phyloP scores from a whole-genome alignment of 92 coral and sea anemone genomes.

The Ricordea florida region DNA sequence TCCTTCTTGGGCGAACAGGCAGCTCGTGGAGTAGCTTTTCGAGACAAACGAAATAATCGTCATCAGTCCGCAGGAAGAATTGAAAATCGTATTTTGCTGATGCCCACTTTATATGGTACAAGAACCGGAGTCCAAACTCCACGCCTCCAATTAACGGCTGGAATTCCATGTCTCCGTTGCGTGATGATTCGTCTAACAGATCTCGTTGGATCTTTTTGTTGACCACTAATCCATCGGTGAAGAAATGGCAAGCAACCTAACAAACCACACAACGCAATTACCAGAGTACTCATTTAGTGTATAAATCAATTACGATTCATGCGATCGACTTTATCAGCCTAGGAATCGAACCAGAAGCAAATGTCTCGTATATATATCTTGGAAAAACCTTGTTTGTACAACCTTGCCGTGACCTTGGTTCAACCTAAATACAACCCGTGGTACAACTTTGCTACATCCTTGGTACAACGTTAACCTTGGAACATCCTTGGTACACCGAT shows the following conservation, averaged over 20 bases:
- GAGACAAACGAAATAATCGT: conserved; percentile 66
- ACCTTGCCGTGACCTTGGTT: too few species aligned
- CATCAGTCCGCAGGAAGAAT: conserved; percentile 58
- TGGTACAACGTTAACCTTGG: too few species aligned
- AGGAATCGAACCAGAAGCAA: too few species aligned
- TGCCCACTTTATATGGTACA: conserved; percentile 57
- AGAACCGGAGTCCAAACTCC: conserved; percentile 64
- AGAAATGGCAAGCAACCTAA: conserved; percentile 58
- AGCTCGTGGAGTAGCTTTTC: conserved; percentile 49
- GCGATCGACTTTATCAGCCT: too few species aligned
- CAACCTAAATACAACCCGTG: too few species aligned
- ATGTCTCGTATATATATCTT: too few species aligned
- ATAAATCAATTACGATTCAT: too few species aligned
- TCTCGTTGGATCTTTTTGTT: conserved; percentile 1
- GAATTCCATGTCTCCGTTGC: conserved; percentile 46
- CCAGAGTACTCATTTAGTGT: background rate
- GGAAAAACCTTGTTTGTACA: too few species aligned
- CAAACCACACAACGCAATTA: background rate
- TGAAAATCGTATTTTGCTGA: conserved; percentile 34
- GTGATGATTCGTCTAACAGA: conserved; percentile 19
- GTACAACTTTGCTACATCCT: too few species aligned
- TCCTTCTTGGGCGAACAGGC: conserved; percentile 42
- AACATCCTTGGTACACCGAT: too few species aligned
- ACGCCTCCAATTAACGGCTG: conserved; percentile 62
- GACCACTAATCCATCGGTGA: conserved; percentile 58